These are phyloP conservation scores for Monomorium pharaonis DNA, from an alignment of 1,140 invertebrate species.

Conservation along the genomic window DNA sequence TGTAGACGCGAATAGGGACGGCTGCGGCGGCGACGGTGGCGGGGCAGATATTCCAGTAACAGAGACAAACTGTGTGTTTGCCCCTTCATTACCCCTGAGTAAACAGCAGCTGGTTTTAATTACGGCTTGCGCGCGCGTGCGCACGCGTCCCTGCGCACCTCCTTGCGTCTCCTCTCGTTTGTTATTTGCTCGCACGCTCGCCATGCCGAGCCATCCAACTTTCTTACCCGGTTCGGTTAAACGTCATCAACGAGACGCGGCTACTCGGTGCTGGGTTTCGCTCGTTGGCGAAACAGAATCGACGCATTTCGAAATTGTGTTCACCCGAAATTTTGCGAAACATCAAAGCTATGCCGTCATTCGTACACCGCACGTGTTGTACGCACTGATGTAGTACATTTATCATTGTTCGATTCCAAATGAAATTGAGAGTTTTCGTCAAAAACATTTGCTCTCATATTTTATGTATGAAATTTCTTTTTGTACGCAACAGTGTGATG, in stretches of 20 bases:
- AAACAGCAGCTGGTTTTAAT: conserved; percentile 84
- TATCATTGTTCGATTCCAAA: not conserved
- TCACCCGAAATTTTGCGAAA: not conserved
- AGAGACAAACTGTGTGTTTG: conserved; percentile 84
- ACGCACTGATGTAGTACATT: not conserved
- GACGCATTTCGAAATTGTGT: not conserved
- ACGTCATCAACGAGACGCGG: conserved; percentile 74
- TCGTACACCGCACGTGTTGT: not conserved
- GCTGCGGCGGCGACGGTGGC: conserved; percentile 4
- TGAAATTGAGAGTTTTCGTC: not conserved
- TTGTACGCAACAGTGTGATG: not conserved
- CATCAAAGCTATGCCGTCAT: not conserved
- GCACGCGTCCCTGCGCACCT: conserved; percentile 73
- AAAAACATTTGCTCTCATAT: not conserved
- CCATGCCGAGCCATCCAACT: conserved; percentile 76
- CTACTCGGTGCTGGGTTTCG: conserved; percentile 2
- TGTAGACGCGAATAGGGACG: conserved; percentile 45
- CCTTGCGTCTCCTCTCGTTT: conserved; percentile 81
- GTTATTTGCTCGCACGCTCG: conserved; percentile 82
- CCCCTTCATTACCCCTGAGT: conserved; percentile 83
- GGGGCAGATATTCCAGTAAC: conserved; percentile 76
- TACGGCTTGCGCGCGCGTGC: conserved; percentile 77
- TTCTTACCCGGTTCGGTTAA: conserved; percentile 80
- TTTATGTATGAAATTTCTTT: conserved; percentile 7
- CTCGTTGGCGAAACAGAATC: not conserved